A percentile compares a stretch with the other conserved stretches of the same genome.
These are phyloP conservation scores for Tachina fera DNA, from an alignment of 2,888 invertebrate genomes.

Conservation along the genomic window DNA sequence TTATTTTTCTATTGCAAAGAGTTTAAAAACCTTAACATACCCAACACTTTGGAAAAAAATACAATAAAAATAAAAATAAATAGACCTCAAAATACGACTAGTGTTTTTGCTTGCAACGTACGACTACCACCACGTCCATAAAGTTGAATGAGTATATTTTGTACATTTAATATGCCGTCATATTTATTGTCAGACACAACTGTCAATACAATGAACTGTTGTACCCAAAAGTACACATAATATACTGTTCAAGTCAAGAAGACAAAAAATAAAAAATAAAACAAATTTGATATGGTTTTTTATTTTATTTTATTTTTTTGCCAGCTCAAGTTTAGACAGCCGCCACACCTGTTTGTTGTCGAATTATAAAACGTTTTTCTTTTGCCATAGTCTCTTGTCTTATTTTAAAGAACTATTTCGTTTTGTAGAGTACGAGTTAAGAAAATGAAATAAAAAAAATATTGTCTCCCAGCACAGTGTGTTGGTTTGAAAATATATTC, in stretches of 20 bases:
- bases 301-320: constrained; percentile 14
- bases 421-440: constrained; percentile 5
- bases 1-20: background rate
- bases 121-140: background rate
- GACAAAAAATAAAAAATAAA: background rate
- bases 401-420: constrained; percentile 28
- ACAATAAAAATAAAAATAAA: constrained; percentile 41
- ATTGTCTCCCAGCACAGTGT: constrained; percentile 12
- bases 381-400: constrained; percentile 23
- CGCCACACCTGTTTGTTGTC: constrained; percentile 67
- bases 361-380: constrained; percentile 55
- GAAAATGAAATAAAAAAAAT: constrained; percentile 14
- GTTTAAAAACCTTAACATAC: background rate
- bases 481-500: background rate
- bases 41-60: background rate
- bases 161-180: constrained; percentile 23
- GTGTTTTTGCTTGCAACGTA: background rate
- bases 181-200: constrained; percentile 48
- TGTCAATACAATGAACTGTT: constrained; percentile 65
- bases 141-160: constrained; percentile 14
- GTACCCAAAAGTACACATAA: constrained; percentile 21
- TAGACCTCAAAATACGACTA: constrained; percentile 52
- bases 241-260: background rate
- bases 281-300: constrained; percentile 32
- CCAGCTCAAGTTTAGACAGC: constrained; percentile 52